Evolutionary conservation across 1,140 invertebrate genomes (phyloP), one percentile per base, ranked within the genome.

Genomic region (Macrobrachium nipponense): DNA sequence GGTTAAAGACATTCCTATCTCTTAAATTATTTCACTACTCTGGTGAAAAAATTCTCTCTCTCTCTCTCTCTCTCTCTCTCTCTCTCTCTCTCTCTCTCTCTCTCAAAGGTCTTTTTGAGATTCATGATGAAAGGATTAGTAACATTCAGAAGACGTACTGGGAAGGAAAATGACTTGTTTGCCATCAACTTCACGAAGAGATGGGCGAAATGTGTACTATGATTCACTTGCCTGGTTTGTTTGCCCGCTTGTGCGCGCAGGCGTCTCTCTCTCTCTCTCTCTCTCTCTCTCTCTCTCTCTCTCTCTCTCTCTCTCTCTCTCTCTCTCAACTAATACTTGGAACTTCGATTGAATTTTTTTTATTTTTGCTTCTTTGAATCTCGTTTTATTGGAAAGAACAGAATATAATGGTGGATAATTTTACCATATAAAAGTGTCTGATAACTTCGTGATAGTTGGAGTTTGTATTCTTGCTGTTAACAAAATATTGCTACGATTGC

Each of bases 221-320:
- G 27, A 36, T 36, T 36, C 27, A 36, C 27, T 36, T 36, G 27
- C 27, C 27, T 36, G 27, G 27, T 36, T 36, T 36, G 27, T 36
- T 36, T 36, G 27, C 27, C 27, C 27, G 1, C 27, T 36, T 36
- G 1, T 36, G 27, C 27, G 27, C 27, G 27, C 27, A 36, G 27
- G 27, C 27, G 27, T 73, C 70, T 73, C 70, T 73, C 70, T 73
- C 70, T 73, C 70, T 73, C 72, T 75, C 72, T 75, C 72, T 75
- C 72, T 75, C 72, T 75, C 72, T 75, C 72, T 75, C 72, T 75
- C 72, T 75, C 72, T 75, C 72, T 75, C 72, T 75, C 72, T 75
- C 72, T 75, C 72, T 75, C 72, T 75, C 72, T 75, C 72, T 75
- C 72, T 75, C 72, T 75, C 72, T 75, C 72, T 75, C 36, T 58